A percentile compares a stretch with the other conserved stretches of the same genome.
phyloP scores from a whole-genome alignment of 2,888 invertebrate species.

The Adineta ricciae region DNA sequence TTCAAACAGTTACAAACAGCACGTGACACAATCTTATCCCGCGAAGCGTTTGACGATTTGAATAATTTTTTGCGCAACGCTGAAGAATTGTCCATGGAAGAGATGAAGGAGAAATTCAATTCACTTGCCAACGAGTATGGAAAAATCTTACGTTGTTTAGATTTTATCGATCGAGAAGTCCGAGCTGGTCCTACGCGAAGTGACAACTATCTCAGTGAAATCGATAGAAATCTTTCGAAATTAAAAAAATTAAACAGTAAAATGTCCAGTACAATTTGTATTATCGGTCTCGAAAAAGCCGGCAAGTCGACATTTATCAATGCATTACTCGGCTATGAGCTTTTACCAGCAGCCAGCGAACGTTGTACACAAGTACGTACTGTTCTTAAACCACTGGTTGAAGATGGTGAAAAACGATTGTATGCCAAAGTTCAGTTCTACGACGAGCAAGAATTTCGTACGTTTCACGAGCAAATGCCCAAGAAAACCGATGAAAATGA shows the following conservation, averaged over 20 bases:
- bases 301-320: neutral
- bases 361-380: neutral
- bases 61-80: neutral
- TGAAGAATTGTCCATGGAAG: neutral
- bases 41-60: neutral
- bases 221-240: neutral
- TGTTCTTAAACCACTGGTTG: neutral
- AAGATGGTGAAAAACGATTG: neutral
- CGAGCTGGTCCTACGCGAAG: neutral
- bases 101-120: neutral
- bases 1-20: neutral
- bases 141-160: neutral
- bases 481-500: neutral
- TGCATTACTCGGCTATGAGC: neutral
- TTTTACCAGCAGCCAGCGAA: neutral
- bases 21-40: neutral
- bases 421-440: neutral
- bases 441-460: neutral
- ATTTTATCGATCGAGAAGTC: neutral
- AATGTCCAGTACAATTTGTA: neutral
- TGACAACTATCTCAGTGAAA: neutral
- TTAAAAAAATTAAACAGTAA: neutral
- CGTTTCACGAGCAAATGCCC: neutral
- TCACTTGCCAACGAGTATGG: neutral
- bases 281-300: neutral